These are phyloP conservation scores for Scyliorhinus canicula DNA, from an alignment of 2,797 vertebrate species.

Conservation along the genomic window DNA sequence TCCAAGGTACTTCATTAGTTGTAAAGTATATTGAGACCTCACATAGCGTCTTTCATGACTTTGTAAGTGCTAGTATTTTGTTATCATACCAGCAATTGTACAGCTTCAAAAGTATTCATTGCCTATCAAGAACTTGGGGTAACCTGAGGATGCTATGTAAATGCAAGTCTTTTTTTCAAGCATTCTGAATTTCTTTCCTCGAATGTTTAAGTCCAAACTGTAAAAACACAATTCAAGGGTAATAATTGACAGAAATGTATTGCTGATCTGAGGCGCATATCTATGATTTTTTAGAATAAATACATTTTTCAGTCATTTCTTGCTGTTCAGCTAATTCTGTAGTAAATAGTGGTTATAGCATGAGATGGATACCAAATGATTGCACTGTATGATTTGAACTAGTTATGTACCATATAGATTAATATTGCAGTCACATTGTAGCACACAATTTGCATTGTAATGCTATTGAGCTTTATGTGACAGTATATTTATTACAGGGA, in stretches of 20 bases:
- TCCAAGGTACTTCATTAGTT: too few relatives aligned
- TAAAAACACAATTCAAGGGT: neutral
- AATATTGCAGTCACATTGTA: neutral
- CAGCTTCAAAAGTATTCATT: too few relatives aligned
- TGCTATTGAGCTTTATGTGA: slow-evolving; percentile 10
- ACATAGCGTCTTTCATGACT: too few relatives aligned
- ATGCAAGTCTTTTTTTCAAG: neutral
- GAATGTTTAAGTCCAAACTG: neutral
- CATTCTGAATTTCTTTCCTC: neutral
- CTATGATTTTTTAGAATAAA: neutral
- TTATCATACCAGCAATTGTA: too few relatives aligned
- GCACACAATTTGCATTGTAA: neutral
- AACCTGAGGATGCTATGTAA: too few relatives aligned
- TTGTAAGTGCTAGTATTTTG: too few relatives aligned
- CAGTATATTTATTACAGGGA: neutral
- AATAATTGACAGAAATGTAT: neutral
- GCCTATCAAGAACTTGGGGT: too few relatives aligned
- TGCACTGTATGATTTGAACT: neutral
- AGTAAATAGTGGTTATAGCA: neutral
- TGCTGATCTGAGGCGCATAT: neutral
- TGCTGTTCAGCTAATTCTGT: neutral
- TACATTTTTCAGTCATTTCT: neutral
- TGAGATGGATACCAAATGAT: neutral
- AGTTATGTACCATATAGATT: neutral
- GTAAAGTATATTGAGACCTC: too few relatives aligned